Base-by-base conservation (phyloP, 2,113 vertebrate species). In the Pantherophis guttatus region DNA sequence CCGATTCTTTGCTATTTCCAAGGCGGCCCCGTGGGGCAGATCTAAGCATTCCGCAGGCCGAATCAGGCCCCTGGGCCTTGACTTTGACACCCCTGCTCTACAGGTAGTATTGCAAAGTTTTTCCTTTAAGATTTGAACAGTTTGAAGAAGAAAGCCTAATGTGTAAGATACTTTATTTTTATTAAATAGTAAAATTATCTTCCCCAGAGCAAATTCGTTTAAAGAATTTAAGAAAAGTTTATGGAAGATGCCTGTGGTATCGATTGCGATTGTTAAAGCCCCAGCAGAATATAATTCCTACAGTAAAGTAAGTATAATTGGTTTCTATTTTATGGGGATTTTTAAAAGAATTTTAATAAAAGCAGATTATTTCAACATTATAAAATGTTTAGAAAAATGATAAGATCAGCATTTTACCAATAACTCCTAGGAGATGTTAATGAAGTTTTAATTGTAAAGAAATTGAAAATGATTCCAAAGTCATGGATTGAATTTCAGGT, bases 191-290 rank as follows among this genome's bases (percentile, higher is more conserved):
- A 87, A 94, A 65, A 90, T 89, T 53, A 26, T 44, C 29, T 91
- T 96, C 95, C 70, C 26, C 95, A 99, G 99, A 99, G 94, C 99
- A 99, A 98, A 98, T 99, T 94, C 98, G 99, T 85, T 97, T 99
- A 97, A 99, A 99, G 97, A 99, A 98, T 95, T 98, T 99, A 96
- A 98, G 99, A 96, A 98, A 98, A 44, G 98, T 99, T 0, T 99
- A 99, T 94, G 98, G 99, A 98, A 98, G 99, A 96, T 99, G 99
- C 97, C 97, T 99, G 96, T 99, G 99, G 99, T 99, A 99, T 97
- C 99, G 98, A 91, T 98, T 99, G 96, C 97, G 98, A 91, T 97
- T 99, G 93, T 97, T 98, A 97, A 99, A 99, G 96, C 99, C 99
- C 0, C 99, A 99, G 95, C 99, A 99, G 96, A 99, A 99, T 97